Conservation (phyloP, 2,888 invertebrate species). For the Andrena bucephala region DNA sequence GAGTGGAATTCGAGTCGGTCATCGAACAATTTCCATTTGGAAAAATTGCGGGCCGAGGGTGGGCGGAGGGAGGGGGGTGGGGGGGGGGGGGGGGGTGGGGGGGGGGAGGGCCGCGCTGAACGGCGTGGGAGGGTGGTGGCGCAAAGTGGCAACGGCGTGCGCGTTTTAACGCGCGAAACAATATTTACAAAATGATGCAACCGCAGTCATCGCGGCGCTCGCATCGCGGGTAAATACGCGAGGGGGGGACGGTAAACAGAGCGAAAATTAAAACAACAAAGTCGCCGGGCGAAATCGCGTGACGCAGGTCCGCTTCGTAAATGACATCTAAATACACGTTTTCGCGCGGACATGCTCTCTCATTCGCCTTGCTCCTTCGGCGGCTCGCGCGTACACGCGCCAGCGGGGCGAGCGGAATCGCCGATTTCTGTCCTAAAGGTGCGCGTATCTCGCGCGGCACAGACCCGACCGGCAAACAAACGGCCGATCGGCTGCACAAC, state of each 20-base stretch:
- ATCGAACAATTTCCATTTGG: slow-evolving; percentile 62
- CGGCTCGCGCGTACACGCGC: background rate
- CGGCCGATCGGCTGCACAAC: slow-evolving; percentile 12
- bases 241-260: slow-evolving; percentile 63
- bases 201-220: slow-evolving; percentile 62
- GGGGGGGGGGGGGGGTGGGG: background rate
- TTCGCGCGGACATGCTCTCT: background rate
- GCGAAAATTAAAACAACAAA: slow-evolving; percentile 69
- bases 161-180: slow-evolving; percentile 63
- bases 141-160: slow-evolving; percentile 36
- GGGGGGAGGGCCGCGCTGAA: background rate
- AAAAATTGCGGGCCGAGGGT: slow-evolving; percentile 48
- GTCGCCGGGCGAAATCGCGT: slow-evolving; percentile 57
- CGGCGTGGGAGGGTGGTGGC: background rate
- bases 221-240: slow-evolving; percentile 62
- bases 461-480: background rate
- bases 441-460: background rate
- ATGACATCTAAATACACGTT: slow-evolving; percentile 36
- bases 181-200: slow-evolving; percentile 74
- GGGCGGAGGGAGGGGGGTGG: background rate
- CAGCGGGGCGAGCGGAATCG: background rate
- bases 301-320: slow-evolving; percentile 17
- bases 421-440: slow-evolving; percentile 5
- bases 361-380: background rate
- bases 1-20: slow-evolving; percentile 1